Base-by-base conservation (phyloP, 2,113 vertebrate genomes). In the Hydrochoerus hydrochaeris region DNA sequence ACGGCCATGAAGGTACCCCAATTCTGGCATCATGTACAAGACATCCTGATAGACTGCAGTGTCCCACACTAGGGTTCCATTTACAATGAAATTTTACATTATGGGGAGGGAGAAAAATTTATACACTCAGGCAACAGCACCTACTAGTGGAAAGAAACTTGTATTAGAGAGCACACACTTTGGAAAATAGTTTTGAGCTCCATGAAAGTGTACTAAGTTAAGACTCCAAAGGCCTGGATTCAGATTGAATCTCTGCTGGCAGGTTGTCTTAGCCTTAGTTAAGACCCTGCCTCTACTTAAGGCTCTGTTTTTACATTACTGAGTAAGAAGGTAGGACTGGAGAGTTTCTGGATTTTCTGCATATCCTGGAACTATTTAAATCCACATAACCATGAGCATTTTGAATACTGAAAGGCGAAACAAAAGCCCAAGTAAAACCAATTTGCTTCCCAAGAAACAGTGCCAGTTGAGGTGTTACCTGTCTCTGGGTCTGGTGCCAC, bases 131-230 rank as follows among this genome's bases (percentile, higher is more conserved):
- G 80, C 87, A 94, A 95, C 85, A 89, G 69, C 49, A 10, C 91
- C 91, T 96, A 57, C 81, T 95, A 92, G 75, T 95, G 81, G 87
- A 20, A 83, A 92, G 85, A 73, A 81, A 35, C 22, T 13, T 35
- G 32, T 54, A 35, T 16, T 60, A 54, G 35, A 12, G 32, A 44
- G 32, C 52, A 8, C 46, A 49, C 26, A 7, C 24, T 38, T 78
- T 78, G 28, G 41, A 11, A 67, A 28, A 32, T 32, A 11, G 26
- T 57, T 71, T 28, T 30, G 10, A 20, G 35, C 4, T n/a, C 3
- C n/a, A 13, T n/a, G 26, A 38, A 67, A 57, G 26, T 10, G 1
- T 1, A 0, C 35, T 54, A 0, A 5, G 1, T 19, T n/a, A 7
- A 92, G 28, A 84, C 28, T 22, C 46, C 16, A 2, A 5, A 41